phyloP scores from a whole-genome alignment of 2,113 vertebrate genomes.

The Hystrix cristata region DNA sequence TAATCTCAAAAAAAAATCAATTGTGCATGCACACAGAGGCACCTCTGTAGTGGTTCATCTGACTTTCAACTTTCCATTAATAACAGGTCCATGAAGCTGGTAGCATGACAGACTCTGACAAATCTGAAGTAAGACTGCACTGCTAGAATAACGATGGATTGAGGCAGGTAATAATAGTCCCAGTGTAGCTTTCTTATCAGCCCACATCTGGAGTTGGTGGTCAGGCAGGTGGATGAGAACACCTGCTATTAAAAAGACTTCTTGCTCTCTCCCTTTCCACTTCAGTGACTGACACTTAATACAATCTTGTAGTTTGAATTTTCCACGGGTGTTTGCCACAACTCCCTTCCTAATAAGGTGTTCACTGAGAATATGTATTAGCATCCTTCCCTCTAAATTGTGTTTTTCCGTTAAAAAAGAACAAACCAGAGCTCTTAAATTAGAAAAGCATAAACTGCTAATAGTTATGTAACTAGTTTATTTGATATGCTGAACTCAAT shows the following conservation, averaged over 20 bases:
- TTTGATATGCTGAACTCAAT: neutral
- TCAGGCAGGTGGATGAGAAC: neutral
- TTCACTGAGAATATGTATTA: neutral
- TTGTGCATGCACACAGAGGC: neutral
- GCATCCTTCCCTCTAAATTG: neutral
- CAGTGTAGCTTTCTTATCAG: neutral
- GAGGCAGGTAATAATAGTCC: neutral
- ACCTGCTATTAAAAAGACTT: neutral
- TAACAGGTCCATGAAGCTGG: neutral
- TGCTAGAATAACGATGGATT: neutral
- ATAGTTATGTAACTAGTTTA: neutral
- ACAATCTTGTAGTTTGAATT: constrained; percentile 15
- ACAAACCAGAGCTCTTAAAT: neutral
- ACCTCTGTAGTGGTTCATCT: neutral
- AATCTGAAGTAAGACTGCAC: neutral
- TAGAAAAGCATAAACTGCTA: constrained; percentile 44
- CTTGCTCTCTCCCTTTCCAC: neutral
- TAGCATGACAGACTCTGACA: neutral
- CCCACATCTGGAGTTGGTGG: neutral
- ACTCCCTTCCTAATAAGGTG: neutral
- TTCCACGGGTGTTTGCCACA: constrained; percentile 10
- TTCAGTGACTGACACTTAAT: neutral
- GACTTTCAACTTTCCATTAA: neutral
- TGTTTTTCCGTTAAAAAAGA: constrained; percentile 22
- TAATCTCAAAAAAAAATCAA: neutral